phyloP scores from a whole-genome alignment of 2,888 invertebrate species.

The Acronicta leporina region DNA sequence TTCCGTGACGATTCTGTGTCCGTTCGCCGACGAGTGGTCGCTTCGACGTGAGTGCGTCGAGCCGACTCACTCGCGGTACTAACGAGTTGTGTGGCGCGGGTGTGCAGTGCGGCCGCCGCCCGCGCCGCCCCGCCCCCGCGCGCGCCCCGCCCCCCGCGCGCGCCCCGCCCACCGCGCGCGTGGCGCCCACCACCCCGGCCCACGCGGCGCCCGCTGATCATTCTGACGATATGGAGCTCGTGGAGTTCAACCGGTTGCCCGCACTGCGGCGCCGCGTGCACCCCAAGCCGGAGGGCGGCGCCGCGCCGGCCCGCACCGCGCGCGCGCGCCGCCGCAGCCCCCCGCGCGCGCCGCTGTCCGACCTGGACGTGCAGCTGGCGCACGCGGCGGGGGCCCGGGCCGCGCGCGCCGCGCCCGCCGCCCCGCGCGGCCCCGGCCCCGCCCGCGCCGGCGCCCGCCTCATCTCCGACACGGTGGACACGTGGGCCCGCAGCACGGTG shows the following conservation, averaged over 20 bases:
- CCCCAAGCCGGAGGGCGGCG: conserved; percentile 27
- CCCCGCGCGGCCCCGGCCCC: conserved; percentile 58
- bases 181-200: conserved; percentile 36
- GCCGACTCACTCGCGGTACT: conserved; percentile 35
- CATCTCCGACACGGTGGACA: conserved; percentile 90
- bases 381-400: conserved; percentile 40
- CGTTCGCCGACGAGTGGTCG: conserved; percentile 35
- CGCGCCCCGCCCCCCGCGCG: conserved; percentile 30
- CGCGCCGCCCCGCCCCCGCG: conserved; percentile 40
- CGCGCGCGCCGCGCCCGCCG: conserved; percentile 22
- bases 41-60: conserved; percentile 20
- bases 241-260: conserved; percentile 44
- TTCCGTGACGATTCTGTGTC: not conserved
- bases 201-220: conserved; percentile 36
- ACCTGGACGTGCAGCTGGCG: conserved; percentile 70
- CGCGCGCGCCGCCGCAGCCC: conserved; percentile 39
- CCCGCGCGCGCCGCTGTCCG: conserved; percentile 58
- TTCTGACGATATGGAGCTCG: conserved; percentile 39
- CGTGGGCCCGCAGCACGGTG: conserved; percentile 88
- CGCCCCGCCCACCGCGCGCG: conserved; percentile 44
- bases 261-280: conserved; percentile 58
- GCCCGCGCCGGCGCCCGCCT: conserved; percentile 78
- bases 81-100: conserved; percentile 57
- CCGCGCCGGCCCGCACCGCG: conserved; percentile 20
- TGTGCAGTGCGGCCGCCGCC: conserved; percentile 41